Evolutionary conservation across 64 coral and sea anemone genomes (phyloP), one percentile per base, ranked within the genome.

Genomic region (Trachythela sp.): DNA sequence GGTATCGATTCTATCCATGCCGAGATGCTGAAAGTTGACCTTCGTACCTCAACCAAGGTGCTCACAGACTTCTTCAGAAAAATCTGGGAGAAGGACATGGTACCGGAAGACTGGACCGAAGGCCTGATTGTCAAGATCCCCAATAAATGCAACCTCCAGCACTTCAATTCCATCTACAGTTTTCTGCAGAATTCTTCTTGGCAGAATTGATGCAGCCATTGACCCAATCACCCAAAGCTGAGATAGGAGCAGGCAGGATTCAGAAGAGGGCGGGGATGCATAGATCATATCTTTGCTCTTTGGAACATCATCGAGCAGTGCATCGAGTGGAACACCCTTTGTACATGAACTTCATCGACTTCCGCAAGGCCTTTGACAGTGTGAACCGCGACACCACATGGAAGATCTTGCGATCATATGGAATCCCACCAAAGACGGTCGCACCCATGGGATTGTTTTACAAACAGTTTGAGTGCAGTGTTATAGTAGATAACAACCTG

Each of bases 91-190:
- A 11, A 37, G 11, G 84, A 93, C 48, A 30, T 26, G 33, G 34
- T 89, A 0, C 92, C 87, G 6, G 36, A 86, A 5, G 92, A 93
- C 33, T 86, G 87, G 83, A 76, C 9, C 9, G 85, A 86, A 48
- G 92, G 83, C 27, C 83, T 89, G 8, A 86, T 89, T 49, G 40
- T 89, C 48, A 93, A 86, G 36, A 52, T 93, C 1, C 87, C 87
- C 22, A 93, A 89, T 29, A 89, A 85, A 37, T 54, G 77, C 6
- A 40, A 89, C 29, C 67, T 85, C 15, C 48, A 8, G 6, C 15
- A 49, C 48, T 49, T 49, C 48, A 8, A 15, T 15, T 8, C 48
- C 64, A 70, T 9, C 8, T 22, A 70, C 4, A 22, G 24, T 70
- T 9, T 32, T 70, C 20, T 70, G 64, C 64, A 70, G 64, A n/a